Percentiles rank a stretch among this genome's conserved stretches.
Evolutionary conservation across 2,888 invertebrate genomes (phyloP).

Genomic region (Lithophane leautieri): DNA sequence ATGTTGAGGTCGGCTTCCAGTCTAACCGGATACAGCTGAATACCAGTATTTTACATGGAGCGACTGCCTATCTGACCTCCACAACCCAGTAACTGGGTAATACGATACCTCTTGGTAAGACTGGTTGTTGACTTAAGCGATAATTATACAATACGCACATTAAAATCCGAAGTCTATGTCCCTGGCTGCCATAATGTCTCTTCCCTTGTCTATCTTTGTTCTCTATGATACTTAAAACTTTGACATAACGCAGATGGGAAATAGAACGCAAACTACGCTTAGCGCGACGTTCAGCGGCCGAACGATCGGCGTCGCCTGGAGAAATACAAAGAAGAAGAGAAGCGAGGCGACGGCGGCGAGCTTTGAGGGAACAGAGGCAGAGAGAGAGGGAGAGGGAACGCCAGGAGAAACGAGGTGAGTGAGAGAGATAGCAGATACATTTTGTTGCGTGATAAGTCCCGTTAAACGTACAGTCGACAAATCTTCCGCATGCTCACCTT

Average conservation of each 20-base stretch:
- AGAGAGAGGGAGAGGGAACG: constrained; percentile 66
- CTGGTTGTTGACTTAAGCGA: too few relatives aligned
- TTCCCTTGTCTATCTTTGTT: background rate
- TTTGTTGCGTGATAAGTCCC: too few relatives aligned
- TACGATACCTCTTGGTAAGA: too few relatives aligned
- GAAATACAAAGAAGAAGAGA: constrained; percentile 79
- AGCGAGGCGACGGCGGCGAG: constrained; percentile 74
- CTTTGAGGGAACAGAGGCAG: constrained; percentile 68
- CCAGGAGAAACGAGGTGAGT: constrained; percentile 61
- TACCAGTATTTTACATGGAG: too few relatives aligned
- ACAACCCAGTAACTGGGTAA: too few relatives aligned
- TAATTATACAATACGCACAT: background rate
- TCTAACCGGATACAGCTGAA: too few relatives aligned
- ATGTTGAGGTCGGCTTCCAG: too few relatives aligned
- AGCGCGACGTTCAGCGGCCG: constrained; percentile 90
- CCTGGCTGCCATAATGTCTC: background rate
- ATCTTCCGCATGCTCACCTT: too few relatives aligned
- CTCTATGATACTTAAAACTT: background rate
- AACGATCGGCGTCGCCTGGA: constrained; percentile 80
- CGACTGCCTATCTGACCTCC: too few relatives aligned
- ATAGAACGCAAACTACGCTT: constrained; percentile 97
- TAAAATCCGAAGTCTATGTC: background rate
- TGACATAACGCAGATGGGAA: constrained; percentile 92
- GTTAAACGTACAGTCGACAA: too few relatives aligned
- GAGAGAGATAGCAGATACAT: background rate